Evolutionary conservation across 2,888 invertebrate species (phyloP), one percentile per base, ranked within the genome.

Genomic region (Sinotaia quadrata): DNA sequence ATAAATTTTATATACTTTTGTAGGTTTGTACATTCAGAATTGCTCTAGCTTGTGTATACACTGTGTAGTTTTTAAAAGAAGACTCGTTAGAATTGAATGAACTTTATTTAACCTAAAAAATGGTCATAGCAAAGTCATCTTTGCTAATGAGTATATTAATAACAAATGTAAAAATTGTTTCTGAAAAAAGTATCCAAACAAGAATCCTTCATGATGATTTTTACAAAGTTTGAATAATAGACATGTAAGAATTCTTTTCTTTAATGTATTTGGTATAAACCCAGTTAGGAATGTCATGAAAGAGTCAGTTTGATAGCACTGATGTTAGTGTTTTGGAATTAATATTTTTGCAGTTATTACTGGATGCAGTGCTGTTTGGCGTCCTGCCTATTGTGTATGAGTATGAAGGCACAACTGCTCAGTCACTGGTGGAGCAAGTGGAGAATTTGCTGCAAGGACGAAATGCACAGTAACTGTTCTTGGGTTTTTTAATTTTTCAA

Each of bases 381-480:
- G 85, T 87, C 1, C 76, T 87, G 12, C 85, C 87, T 10, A 82
- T 88, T 58, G 83, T 85, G 31, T 88, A 87, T 73, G 87, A 87
- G 66, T 87, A 85, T 76, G 88, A 87, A 68, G 86, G 84, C 4
- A 83, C 86, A 0, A 85, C 84, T 15, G 69, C 84, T 5, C 80
- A 85, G 58, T 79, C 84, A 2, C 76, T 87, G 34, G 68, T 80
- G 47, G 72, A 73, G 56, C 80, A 76, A 68, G 75, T 87, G 31
- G 83, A 86, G 49, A 72, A 73, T 36, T 74, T 78, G 36, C 75
- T 87, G 27, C 78, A 81, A 29, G 87, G 87, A 15, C 76, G 85
- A 66, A 76, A 78, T 76, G 87, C 87, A 24, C 81, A 79, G 87
- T 87, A 72, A 76, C 82, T 78, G 7, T 33, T 8, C 54, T 54